Conservation (phyloP, 30 jellyfish, hydroid and myxozoan species). For the Catostylus mosaicus region DNA sequence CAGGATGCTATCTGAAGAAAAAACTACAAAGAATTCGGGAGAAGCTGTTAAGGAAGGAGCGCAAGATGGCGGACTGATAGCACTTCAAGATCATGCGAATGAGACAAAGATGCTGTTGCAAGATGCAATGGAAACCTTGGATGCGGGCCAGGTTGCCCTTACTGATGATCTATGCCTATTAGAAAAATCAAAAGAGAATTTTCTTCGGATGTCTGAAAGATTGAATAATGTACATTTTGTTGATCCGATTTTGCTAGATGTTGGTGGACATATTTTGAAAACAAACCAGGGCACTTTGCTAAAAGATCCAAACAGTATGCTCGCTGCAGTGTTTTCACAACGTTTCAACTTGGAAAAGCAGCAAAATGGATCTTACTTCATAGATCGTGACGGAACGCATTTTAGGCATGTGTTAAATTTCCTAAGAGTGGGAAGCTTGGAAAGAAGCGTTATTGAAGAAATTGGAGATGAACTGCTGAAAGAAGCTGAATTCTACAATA, state of each 20-base stretch:
- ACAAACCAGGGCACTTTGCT: slow-evolving; percentile 3
- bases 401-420: slow-evolving; percentile 11
- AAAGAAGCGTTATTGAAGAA: neutral
- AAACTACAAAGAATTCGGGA: neutral
- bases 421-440: neutral
- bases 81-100: neutral
- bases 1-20: neutral
- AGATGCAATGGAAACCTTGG: neutral
- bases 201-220: neutral
- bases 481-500: slow-evolving; percentile 13
- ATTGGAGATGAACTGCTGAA: neutral
- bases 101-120: neutral
- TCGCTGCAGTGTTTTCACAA: slow-evolving; percentile 18
- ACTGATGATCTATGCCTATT: neutral
- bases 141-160: neutral
- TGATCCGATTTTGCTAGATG: neutral
- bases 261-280: slow-evolving; percentile 14
- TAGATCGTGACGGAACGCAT: slow-evolving; percentile 19
- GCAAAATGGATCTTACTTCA: slow-evolving; percentile 13
- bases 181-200: neutral
- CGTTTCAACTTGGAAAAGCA: neutral
- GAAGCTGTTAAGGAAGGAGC: neutral
- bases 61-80: neutral
- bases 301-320: slow-evolving; percentile 13
- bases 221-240: neutral